Evolutionary conservation across 2,113 vertebrate species (phyloP), one percentile per base, ranked within the genome.

Genomic region (Caranx melampygus): DNA sequence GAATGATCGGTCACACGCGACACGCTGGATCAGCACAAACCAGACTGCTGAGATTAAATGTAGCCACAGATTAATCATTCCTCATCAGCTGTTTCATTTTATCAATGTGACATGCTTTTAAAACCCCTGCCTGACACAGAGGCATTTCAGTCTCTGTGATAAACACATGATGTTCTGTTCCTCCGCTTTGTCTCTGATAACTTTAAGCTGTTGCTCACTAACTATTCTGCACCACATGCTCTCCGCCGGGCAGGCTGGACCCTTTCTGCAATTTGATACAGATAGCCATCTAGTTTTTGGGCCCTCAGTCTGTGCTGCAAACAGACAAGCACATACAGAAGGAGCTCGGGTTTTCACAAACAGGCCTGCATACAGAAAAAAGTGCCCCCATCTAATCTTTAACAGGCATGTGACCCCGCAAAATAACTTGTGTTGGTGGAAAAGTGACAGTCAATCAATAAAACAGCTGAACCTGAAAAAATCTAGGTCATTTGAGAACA

Each of bases 161-260:
- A 58, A 72, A 77, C 61, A 85, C 65, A 71, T 11, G 11, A 69
- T 60, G 64, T 78, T 78, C 78, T 84, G 55, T 79, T 78, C 62
- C 45, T 64, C 31, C 13, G 13, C 44, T 75, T 62, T 62, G 34
- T 64, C 52, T 20, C 63, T 63, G 47, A 67, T 72, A 75, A 75
- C 63, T 67, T 44, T 21, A 65, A 65, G 60, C 54, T 69, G 65
- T 72, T 87, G 75, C 60, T 79, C 42, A 44, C 61, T 21, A 16
- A n/a, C 33, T 65, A 7, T 40, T 9, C 51, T 51, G 65, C 58
- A 42, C 63, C 64, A 76, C 55, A 34, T 68, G 35, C 64, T 57
- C 31, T 54, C 5, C n/a, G 49, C 83, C 69, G 42, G 69, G 63
- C 49, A 67, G 59, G 42, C 68, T 26, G 59, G 60, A 54, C 42